Conservation (phyloP, 1,140 invertebrate species). For the Ips typographus region DNA sequence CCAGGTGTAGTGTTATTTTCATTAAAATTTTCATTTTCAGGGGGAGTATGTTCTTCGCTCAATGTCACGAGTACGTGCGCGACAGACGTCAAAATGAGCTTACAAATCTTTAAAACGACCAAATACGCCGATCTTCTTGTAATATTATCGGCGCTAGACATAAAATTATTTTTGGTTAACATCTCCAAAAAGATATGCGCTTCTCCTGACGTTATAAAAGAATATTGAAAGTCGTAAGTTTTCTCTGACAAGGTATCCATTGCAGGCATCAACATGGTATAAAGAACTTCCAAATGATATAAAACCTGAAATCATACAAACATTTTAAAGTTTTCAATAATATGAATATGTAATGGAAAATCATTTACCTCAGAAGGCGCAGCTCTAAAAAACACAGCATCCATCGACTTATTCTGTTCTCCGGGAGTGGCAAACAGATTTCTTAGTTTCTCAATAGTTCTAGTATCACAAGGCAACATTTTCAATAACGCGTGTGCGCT, state of each 20-base stretch:
- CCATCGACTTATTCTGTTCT: constrained; percentile 58
- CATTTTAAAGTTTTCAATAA: background rate
- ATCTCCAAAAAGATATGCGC: constrained; percentile 80
- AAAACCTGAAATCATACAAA: constrained; percentile 39
- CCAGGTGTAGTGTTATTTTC: constrained; percentile 56
- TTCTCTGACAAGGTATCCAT: constrained; percentile 79
- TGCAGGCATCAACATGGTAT: constrained; percentile 90
- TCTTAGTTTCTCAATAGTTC: constrained; percentile 68
- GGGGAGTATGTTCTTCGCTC: constrained; percentile 57
- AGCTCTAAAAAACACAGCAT: constrained; percentile 72
- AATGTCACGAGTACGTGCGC: constrained; percentile 73
- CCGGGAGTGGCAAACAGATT: constrained; percentile 54
- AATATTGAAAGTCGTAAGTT: constrained; percentile 83
- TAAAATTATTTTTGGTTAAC: constrained; percentile 85
- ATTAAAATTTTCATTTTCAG: constrained; percentile 50
- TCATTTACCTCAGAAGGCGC: constrained; percentile 70
- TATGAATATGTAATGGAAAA: background rate
- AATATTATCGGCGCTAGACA: constrained; percentile 74
- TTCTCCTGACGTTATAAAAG: constrained; percentile 85
- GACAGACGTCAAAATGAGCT: constrained; percentile 84
- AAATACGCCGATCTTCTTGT: constrained; percentile 85
- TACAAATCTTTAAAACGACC: constrained; percentile 84
- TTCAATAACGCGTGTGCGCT: constrained; percentile 84
- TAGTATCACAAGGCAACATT: constrained; percentile 84
- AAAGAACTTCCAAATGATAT: constrained; percentile 72